Conservation (phyloP, 2,113 vertebrate genomes). For the Charadrius vociferus region DNA sequence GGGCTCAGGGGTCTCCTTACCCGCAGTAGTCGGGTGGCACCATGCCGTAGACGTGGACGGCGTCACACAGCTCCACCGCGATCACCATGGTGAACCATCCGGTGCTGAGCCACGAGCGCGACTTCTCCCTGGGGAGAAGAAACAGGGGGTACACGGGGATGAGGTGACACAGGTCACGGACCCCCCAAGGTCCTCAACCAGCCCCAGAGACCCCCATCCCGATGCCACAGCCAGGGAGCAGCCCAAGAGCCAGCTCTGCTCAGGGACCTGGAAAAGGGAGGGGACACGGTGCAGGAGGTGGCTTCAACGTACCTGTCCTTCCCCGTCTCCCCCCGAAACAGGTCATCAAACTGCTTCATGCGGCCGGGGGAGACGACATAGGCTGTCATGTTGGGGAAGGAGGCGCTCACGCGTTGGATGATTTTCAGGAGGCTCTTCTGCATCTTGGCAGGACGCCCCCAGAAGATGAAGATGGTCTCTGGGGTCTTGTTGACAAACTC, state of each 20-base stretch:
- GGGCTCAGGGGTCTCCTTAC: slow-evolving; percentile 67
- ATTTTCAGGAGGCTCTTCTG: slow-evolving; percentile 85
- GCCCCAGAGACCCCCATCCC: neutral
- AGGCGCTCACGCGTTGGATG: slow-evolving; percentile 86
- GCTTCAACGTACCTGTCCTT: slow-evolving; percentile 84
- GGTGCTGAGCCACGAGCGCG: slow-evolving; percentile 95
- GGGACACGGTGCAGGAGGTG: neutral
- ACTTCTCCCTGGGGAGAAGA: slow-evolving; percentile 81
- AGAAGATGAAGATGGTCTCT: slow-evolving; percentile 86
- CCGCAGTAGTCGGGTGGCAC: slow-evolving; percentile 90
- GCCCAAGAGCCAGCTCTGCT: neutral
- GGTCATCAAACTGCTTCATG: slow-evolving; percentile 90
- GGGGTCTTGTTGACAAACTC: slow-evolving; percentile 88
- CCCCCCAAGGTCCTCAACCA: neutral
- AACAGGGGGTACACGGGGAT: accelerated
- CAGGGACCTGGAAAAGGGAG: neutral
- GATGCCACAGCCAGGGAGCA: neutral
- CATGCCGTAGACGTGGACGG: slow-evolving; percentile 95
- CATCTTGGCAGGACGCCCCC: slow-evolving; percentile 91
- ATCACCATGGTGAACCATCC: slow-evolving; percentile 99
- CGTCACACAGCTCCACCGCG: slow-evolving; percentile 91
- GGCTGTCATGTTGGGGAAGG: slow-evolving; percentile 84
- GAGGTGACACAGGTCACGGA: accelerated
- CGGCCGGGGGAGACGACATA: slow-evolving; percentile 83
- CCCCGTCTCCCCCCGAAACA: slow-evolving; percentile 92